Conservation (phyloP, 2,113 vertebrate genomes). For the Chauna torquata region DNA sequence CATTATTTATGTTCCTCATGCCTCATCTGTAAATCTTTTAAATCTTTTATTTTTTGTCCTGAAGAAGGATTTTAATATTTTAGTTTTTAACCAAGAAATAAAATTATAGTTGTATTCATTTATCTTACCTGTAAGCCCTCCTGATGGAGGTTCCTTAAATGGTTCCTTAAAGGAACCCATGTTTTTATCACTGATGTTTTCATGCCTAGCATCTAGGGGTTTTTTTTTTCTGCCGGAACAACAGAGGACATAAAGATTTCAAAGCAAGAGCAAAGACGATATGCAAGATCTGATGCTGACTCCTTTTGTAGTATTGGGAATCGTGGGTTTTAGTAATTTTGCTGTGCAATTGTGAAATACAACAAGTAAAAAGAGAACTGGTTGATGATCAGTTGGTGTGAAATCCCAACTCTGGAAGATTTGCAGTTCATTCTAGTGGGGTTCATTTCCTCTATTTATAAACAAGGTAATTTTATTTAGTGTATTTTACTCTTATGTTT, state of each 20-base stretch:
- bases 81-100: neutral
- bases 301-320: neutral
- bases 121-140: neutral
- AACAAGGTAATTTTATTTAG: neutral
- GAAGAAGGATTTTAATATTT: neutral
- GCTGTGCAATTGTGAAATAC: neutral
- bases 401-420: neutral
- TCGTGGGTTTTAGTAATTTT: neutral
- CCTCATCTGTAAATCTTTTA: neutral
- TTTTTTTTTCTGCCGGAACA: neutral
- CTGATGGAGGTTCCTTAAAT: too few species aligned
- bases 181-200: neutral
- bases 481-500: neutral
- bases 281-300: neutral
- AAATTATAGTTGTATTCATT: neutral
- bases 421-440: neutral
- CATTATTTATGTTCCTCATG: accelerated
- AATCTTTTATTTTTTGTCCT: neutral
- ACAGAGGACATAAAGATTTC: neutral
- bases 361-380: neutral
- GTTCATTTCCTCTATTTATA: neutral
- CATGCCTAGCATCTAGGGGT: neutral
- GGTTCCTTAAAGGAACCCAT: neutral
- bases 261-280: neutral
- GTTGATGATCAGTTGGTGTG: neutral